Evolutionary conservation across 2,888 invertebrate genomes (phyloP).

Genomic region (Electrophaes corylata): DNA sequence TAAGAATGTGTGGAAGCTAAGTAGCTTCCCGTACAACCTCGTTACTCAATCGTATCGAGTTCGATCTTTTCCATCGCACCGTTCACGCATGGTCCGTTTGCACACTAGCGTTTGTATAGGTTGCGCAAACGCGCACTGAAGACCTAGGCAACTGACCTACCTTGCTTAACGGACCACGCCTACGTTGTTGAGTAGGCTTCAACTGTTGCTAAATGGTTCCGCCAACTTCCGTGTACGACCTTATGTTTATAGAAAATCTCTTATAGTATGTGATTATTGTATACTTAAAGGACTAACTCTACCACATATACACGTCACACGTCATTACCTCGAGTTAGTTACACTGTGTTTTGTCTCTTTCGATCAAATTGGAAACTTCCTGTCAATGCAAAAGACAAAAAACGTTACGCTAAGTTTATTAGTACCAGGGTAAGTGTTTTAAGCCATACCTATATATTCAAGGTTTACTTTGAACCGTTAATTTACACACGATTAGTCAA

Average conservation of each 20-base stretch:
- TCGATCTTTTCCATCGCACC: not conserved
- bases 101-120: not conserved
- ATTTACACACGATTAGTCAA: too few relatives aligned
- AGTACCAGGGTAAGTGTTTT: too few relatives aligned
- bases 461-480: too few relatives aligned
- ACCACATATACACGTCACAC: too few relatives aligned
- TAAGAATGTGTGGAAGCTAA: not conserved
- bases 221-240: constrained; percentile 1
- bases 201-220: constrained; percentile 17
- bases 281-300: too few relatives aligned
- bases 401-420: too few relatives aligned
- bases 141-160: constrained; percentile 26
- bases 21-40: not conserved
- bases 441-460: too few relatives aligned
- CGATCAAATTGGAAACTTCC: too few relatives aligned
- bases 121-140: constrained; percentile 12
- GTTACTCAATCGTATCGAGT: not conserved
- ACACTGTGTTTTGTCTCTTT: too few relatives aligned
- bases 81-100: not conserved
- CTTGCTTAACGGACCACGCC: constrained; percentile 23
- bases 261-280: too few relatives aligned
- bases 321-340: too few relatives aligned
- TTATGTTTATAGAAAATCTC: not conserved
- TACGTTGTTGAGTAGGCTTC: constrained; percentile 18
- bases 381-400: too few relatives aligned